Evolutionary conservation across 2,113 vertebrate species (phyloP).

Genomic region (Lonchura striata): DNA sequence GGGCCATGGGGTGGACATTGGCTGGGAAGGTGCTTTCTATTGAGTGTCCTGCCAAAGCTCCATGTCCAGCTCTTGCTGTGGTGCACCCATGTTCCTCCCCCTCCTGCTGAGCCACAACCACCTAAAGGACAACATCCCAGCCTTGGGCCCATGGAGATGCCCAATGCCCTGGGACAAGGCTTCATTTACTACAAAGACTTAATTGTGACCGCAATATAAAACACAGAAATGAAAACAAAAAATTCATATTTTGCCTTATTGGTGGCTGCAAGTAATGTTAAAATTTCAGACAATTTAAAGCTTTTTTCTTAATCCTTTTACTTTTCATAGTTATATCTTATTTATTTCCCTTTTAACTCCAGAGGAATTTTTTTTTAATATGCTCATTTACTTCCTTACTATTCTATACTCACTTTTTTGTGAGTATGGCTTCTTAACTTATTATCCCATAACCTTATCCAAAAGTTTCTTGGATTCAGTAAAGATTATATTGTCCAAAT

Average conservation of each 20-base stretch:
- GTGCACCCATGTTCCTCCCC: rapidly evolving
- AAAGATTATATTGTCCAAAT: background rate
- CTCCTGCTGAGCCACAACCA: background rate
- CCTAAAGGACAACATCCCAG: rapidly evolving
- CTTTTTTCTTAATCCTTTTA: background rate
- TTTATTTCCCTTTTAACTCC: background rate
- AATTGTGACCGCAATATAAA: background rate
- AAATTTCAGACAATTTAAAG: background rate
- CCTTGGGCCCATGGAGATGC: background rate
- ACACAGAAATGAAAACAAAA: background rate
- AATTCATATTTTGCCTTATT: background rate
- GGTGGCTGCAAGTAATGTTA: background rate
- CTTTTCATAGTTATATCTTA: background rate
- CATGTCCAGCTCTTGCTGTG: background rate
- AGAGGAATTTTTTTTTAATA: background rate
- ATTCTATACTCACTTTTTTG: background rate
- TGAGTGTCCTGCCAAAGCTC: background rate
- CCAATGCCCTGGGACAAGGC: rapidly evolving
- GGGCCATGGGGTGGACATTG: background rate
- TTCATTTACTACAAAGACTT: background rate
- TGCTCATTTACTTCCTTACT: background rate
- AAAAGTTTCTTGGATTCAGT: background rate
- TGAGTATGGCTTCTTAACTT: background rate
- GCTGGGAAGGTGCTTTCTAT: background rate
- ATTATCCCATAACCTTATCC: background rate